Conservation (phyloP, 2,888 invertebrate genomes). For the Acanthosepion esculentum region DNA sequence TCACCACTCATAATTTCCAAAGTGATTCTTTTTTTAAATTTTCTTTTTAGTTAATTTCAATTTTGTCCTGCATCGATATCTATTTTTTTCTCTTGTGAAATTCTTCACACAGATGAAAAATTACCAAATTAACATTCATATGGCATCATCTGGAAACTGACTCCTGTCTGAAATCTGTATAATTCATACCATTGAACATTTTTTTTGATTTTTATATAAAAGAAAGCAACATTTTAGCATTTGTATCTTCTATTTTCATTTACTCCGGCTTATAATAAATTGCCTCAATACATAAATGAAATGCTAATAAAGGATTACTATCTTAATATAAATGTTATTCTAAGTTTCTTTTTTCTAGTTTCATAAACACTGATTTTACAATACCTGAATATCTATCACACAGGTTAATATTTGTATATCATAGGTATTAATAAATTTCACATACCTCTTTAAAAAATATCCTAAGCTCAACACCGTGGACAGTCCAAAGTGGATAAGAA, state of each 20-base stretch:
- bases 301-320: neutral
- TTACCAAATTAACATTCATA: neutral
- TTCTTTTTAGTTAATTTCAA: neutral
- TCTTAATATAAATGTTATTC: neutral
- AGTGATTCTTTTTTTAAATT: neutral
- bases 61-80: neutral
- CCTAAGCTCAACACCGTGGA: neutral
- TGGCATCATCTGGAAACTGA: neutral
- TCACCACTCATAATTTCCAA: neutral
- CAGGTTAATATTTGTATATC: neutral
- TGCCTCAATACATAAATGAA: neutral
- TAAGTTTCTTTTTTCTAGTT: neutral
- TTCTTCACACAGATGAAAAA: too few species aligned
- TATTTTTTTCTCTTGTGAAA: neutral
- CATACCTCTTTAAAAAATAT: neutral
- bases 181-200: neutral
- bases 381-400: neutral
- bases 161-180: neutral
- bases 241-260: slow-evolving; percentile 16
- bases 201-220: neutral
- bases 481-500: neutral
- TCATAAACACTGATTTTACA: neutral
- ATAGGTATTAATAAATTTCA: neutral
- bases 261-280: neutral
- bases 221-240: neutral